These are phyloP conservation scores for Ailuropoda melanoleuca DNA, from an alignment of 2,113 vertebrate genomes.

Conservation along the genomic window DNA sequence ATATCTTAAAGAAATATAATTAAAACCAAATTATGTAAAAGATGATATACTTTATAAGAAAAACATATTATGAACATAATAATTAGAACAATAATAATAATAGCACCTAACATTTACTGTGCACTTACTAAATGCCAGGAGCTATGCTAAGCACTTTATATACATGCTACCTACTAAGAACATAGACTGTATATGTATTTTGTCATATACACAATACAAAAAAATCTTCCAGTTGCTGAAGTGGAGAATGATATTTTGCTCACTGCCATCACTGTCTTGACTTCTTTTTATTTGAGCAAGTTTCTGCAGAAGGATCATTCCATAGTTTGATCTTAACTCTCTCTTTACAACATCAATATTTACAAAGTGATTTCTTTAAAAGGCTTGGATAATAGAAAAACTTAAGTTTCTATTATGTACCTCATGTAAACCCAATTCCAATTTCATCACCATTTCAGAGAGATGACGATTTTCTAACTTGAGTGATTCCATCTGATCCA, in stretches of 20 bases:
- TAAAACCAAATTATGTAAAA: slow-evolving; percentile 43
- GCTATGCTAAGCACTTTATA: neutral
- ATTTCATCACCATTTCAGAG: slow-evolving; percentile 86
- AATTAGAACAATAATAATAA: neutral
- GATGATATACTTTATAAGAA: neutral
- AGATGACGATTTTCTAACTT: slow-evolving; percentile 90
- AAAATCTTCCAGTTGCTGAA: neutral
- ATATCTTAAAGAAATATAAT: neutral
- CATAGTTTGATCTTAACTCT: slow-evolving; percentile 8
- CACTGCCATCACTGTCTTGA: neutral
- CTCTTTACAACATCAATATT: neutral
- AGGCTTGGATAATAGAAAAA: neutral
- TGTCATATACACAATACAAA: neutral
- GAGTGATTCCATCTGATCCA: slow-evolving; percentile 90
- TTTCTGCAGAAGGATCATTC: neutral
- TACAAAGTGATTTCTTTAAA: slow-evolving; percentile 23
- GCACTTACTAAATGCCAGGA: neutral
- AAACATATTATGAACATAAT: neutral
- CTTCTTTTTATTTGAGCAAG: neutral
- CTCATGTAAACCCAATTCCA: slow-evolving; percentile 82
- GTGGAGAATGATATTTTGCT: neutral
- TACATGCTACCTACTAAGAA: neutral
- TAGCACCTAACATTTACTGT: neutral
- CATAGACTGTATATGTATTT: neutral
- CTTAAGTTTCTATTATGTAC: slow-evolving; percentile 74